Evolutionary conservation across 2,888 invertebrate genomes (phyloP), one percentile per base, ranked within the genome.

Genomic region (Diloba caeruleocephala): DNA sequence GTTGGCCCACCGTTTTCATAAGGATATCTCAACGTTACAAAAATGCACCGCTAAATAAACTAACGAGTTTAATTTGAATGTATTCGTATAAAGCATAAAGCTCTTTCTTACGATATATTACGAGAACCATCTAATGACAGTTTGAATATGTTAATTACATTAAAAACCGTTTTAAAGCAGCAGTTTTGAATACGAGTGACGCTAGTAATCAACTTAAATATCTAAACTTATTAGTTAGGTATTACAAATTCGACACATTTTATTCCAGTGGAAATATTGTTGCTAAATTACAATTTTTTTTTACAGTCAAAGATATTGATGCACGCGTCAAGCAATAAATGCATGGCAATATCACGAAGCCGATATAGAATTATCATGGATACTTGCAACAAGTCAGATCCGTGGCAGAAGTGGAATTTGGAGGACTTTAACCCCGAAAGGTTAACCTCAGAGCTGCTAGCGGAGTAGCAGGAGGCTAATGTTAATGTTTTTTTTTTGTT

Each of bases 321-420:
- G 74, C 98, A 99, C 85, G 98, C 97, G 34, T 98, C 98, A 79
- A 98, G 98, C 77, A 98, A 98, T 85, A 98, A 98, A 88, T 99
- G 99, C 88, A 94, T 99, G 86, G 96, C 98, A 72, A 97, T 99
- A 87, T 96, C 96, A 57, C 95, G 95, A 64, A 95, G 95, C 79
- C 97, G 96, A 85, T 96, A 96, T 71, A 97, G 97, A 79, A 94
- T 98, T 8, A 76, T 96, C 29, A 98, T 98, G 98, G 97, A 97
- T 84, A 95, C 96, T 32, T 98, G 98, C 87, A 94, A 95, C 68
- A 82, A 94, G 1, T 81, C 88, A 0, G 94, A 95, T 38, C 82
- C 93, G 42, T 94, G 96, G 56, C 97, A 97, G 76, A 95, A 95
- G 89, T 98, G 98, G 98, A 94, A 94, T 59, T 95, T 98, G 89